Evolutionary conservation across 2,113 vertebrate species (phyloP), one percentile per base, ranked within the genome.

Genomic region (Callospermophilus lateralis): DNA sequence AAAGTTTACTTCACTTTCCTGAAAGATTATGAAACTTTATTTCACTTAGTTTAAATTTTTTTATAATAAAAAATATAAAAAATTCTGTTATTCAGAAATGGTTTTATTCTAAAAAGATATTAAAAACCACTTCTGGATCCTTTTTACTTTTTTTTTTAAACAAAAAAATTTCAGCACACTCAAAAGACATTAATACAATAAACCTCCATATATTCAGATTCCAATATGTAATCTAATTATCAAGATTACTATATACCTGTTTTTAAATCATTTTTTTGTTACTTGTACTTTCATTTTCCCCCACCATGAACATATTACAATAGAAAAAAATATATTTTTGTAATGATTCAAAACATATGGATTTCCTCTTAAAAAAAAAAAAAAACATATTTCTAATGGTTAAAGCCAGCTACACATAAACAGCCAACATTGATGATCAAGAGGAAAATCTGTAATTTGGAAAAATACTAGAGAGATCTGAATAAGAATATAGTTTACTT

Each of bases 331-430:
- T n/a, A 73, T 8, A 17, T 19, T 19, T 55, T 45, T 53, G 45
- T 74, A 85, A 80, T 48, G 30, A 96, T 68, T 90, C 37, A 94
- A 93, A 90, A 94, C 37, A 12, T 91, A 84, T 0, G 12, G 12
- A 73, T 72, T 84, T 93, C 51, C 63, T 89, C 78, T 77, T 34
- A 34, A 26, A 10, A 9, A 34, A 26, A 10, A 9, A 86, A 83
- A 81, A 13, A 17, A 20, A 4, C 76, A 11, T 70, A 34, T 26
- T 84, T 22, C 39, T 51, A 51, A 51, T 12, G 48, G 48, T 51
- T 51, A 51, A 13, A 51, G 48, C 48, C 48, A 51, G 10, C 48
- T 51, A 11, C 13, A 51, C 48, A 51, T 51, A 81, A 94, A 93
- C 13, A 89, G 28, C 20, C 76, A 85, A 76, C 6, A 6, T 2